Conservation (phyloP, 2,113 vertebrate species). For the Hippolais icterina region DNA sequence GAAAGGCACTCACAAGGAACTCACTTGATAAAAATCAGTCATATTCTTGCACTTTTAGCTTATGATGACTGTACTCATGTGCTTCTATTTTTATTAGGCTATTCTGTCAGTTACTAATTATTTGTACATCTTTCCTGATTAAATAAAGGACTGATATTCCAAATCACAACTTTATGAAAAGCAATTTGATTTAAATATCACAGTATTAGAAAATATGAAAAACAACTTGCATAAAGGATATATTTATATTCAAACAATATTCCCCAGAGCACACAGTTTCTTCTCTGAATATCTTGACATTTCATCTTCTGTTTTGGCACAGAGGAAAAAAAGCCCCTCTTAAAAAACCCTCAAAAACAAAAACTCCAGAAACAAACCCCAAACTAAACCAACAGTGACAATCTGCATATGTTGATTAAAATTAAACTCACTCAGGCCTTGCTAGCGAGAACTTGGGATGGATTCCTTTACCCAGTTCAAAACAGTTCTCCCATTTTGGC, state of each 20-base stretch:
- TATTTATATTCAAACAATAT: not conserved
- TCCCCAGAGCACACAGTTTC: not conserved
- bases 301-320: not conserved
- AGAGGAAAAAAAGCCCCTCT: accelerated
- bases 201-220: not conserved
- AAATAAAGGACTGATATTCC: not conserved
- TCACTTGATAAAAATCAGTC: not conserved
- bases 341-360: not conserved
- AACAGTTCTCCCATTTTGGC: not conserved
- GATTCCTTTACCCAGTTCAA: not conserved
- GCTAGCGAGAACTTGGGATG: not conserved
- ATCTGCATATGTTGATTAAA: not conserved
- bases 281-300: not conserved
- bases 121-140: not conserved
- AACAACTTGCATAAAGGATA: not conserved
- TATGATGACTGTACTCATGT: not conserved
- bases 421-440: not conserved
- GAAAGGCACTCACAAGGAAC: not conserved
- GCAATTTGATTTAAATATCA: not conserved
- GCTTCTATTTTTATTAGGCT: not conserved
- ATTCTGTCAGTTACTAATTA: not conserved
- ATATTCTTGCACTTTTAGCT: not conserved
- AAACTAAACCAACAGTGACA: not conserved
- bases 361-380: not conserved
- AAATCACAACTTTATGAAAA: not conserved